Evolutionary conservation across 2,113 vertebrate genomes (phyloP).

Genomic region (Salvator merianae): DNA sequence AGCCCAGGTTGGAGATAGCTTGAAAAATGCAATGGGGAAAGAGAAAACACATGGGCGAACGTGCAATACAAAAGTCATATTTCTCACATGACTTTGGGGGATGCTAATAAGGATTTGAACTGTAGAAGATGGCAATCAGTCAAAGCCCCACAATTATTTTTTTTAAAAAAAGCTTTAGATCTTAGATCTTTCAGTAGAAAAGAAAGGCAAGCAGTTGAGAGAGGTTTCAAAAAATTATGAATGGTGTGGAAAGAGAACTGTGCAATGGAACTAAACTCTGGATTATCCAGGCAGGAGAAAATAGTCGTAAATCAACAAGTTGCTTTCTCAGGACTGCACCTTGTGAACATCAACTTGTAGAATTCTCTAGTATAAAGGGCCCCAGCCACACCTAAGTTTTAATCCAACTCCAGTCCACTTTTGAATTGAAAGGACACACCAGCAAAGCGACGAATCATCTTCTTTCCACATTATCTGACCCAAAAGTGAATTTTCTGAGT

Average conservation of each 20-base stretch:
- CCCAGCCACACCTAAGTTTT: too few species aligned
- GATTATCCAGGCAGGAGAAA: background rate
- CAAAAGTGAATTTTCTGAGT: too few species aligned
- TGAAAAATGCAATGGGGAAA: slow-evolving; percentile 85
- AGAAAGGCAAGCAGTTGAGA: background rate
- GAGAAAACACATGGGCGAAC: slow-evolving; percentile 86
- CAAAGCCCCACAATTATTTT: slow-evolving; percentile 79
- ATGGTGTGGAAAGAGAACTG: background rate
- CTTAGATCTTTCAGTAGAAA: slow-evolving; percentile 52
- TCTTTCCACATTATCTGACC: too few species aligned
- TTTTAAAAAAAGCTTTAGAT: slow-evolving; percentile 70
- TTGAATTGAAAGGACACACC: too few species aligned
- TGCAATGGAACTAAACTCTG: background rate
- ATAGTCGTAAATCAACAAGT: fast-evolving
- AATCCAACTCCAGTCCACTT: too few species aligned
- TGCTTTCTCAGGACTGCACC: background rate
- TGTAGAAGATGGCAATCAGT: slow-evolving; percentile 78
- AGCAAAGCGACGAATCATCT: too few species aligned
- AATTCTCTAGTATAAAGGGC: background rate
- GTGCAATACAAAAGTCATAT: slow-evolving; percentile 85
- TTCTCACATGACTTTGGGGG: slow-evolving; percentile 89
- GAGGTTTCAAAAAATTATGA: background rate
- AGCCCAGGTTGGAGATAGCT: slow-evolving; percentile 79
- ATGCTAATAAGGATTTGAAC: slow-evolving; percentile 94
- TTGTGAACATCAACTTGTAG: background rate